Conservation (phyloP, 2,113 vertebrate genomes). For the Elgaria multicarinata region DNA sequence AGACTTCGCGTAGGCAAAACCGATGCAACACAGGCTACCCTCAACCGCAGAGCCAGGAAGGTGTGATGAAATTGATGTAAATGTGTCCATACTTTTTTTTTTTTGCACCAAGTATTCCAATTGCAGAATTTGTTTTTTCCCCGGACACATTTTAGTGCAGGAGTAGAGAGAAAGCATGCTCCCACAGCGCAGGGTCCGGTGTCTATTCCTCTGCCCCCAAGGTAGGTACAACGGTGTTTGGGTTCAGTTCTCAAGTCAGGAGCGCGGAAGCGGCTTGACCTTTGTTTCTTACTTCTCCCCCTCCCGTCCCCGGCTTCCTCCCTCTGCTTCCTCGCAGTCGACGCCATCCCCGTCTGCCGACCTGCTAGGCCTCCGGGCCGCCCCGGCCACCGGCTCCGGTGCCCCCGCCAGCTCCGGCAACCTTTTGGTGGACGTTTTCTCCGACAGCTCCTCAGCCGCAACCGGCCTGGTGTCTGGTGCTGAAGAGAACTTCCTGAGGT, state of each 20-base stretch:
- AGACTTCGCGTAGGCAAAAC: background rate
- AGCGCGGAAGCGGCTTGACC: background rate
- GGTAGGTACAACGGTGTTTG: background rate
- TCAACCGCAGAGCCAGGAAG: background rate
- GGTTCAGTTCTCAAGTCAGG: background rate
- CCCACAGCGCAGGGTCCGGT: background rate
- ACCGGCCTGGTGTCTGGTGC: constrained; percentile 77
- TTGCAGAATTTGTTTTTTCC: constrained; percentile 3
- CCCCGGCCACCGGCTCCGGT: constrained; percentile 66
- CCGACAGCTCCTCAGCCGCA: constrained; percentile 78
- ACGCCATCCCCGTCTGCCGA: constrained; percentile 92
- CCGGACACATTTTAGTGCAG: background rate
- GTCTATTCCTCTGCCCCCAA: background rate
- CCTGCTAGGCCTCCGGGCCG: constrained; percentile 86
- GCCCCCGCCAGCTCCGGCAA: constrained; percentile 78
- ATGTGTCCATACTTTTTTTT: background rate
- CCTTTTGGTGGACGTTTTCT: constrained; percentile 92
- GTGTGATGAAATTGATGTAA: background rate
- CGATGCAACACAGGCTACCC: too few relatives aligned
- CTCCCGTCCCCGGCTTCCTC: background rate
- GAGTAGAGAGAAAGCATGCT: constrained; percentile 1
- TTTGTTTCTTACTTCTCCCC: background rate
- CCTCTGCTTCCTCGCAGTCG: constrained; percentile 77
- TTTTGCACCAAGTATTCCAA: background rate
- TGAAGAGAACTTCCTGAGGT: constrained; percentile 93